A percentile compares a stretch with the other conserved stretches of the same genome.
Conservation (phyloP, 2,888 invertebrate genomes). For the Andrena camellia region DNA sequence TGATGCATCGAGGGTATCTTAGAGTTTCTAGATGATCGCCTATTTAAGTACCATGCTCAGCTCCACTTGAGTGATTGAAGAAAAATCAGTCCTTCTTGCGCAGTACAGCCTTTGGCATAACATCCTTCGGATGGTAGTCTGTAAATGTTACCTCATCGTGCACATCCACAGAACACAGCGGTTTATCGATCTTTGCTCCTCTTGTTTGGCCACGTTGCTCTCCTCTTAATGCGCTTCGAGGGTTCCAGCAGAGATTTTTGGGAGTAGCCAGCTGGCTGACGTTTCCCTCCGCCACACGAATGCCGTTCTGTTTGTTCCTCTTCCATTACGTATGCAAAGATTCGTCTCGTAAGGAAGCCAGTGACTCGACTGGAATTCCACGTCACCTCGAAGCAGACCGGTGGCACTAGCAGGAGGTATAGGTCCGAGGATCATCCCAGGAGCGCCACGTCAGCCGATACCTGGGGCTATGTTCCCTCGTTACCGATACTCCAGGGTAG, state of each 20-base stretch:
- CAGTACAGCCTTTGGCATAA: conserved; percentile 1
- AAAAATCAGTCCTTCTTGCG: background rate
- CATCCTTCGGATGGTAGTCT: background rate
- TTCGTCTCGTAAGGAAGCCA: conserved; percentile 32
- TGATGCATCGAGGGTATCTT: no score
- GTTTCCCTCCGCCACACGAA: background rate
- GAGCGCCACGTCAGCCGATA: conserved; percentile 36
- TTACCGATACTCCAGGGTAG: conserved; percentile 42
- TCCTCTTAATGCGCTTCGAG: background rate
- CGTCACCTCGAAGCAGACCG: conserved; percentile 12
- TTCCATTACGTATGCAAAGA: conserved; percentile 34
- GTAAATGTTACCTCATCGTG: conserved; percentile 5
- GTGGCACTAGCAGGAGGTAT: conserved; percentile 20
- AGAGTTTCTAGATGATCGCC: no score
- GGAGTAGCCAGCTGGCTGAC: background rate
- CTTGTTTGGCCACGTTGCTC: background rate
- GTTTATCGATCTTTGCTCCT: conserved; percentile 18
- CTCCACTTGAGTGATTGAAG: background rate
- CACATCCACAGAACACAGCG: background rate
- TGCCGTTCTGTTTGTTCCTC: background rate
- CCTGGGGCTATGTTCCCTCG: conserved; percentile 51
- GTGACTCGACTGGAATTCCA: conserved; percentile 48
- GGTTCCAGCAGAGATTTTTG: background rate
- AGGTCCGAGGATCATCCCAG: conserved; percentile 34
- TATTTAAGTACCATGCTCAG: background rate